A percentile compares a stretch with the other conserved stretches of the same genome.
Evolutionary conservation across 1,140 invertebrate species (phyloP).

Genomic region (Zaprionus camerounensis): DNA sequence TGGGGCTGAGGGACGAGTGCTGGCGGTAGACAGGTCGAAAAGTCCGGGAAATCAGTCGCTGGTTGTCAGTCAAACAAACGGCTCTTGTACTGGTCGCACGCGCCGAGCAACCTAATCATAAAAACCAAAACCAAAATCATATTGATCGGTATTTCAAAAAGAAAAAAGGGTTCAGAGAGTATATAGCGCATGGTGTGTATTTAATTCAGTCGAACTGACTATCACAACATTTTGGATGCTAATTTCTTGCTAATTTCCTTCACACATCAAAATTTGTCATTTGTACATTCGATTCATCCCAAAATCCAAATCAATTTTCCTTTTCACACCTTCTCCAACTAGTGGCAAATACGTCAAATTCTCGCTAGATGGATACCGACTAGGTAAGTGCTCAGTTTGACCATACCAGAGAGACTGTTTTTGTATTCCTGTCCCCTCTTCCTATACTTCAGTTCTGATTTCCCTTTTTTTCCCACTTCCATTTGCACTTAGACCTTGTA

Average conservation of each 20-base stretch:
- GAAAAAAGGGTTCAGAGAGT: background rate
- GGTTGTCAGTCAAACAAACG: constrained; percentile 77
- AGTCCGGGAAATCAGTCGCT: constrained; percentile 59
- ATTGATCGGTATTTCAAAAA: constrained; percentile 30
- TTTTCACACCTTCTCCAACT: constrained; percentile 30
- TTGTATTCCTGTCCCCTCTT: constrained; percentile 15
- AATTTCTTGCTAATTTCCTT: constrained; percentile 5
- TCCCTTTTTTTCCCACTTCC: constrained; percentile 5
- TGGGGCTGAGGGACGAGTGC: background rate
- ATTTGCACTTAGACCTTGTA: constrained; percentile 41
- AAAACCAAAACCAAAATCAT: constrained; percentile 3
- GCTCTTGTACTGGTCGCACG: constrained; percentile 33
- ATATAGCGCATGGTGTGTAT: constrained; percentile 55
- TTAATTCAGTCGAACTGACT: background rate
- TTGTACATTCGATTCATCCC: constrained; percentile 6
- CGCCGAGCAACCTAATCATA: constrained; percentile 13
- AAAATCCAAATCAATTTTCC: constrained; percentile 16
- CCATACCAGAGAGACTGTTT: constrained; percentile 7
- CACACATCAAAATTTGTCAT: constrained; percentile 10
- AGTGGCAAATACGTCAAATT: constrained; percentile 76
- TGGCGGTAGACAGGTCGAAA: constrained; percentile 11
- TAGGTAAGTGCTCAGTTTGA: constrained; percentile 69
- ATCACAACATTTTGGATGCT: background rate
- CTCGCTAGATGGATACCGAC: constrained; percentile 72
- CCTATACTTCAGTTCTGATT: constrained; percentile 14